Conservation (phyloP, 2,113 vertebrate species). For the Hydropotes inermis region DNA sequence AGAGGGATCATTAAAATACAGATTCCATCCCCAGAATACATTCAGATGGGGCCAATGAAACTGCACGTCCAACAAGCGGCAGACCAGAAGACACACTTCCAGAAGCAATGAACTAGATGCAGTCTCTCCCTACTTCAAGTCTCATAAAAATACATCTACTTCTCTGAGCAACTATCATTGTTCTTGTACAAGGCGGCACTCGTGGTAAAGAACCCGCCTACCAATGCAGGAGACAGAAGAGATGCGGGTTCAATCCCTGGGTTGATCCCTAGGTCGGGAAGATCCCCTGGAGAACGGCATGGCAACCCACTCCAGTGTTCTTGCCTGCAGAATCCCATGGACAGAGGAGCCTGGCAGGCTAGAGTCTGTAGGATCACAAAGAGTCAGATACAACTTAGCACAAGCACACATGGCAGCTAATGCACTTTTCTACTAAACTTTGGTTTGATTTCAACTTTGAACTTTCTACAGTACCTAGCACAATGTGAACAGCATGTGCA, state of each 20-base stretch:
- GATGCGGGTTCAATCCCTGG: accelerated
- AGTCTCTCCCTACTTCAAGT: not conserved
- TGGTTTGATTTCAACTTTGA: not conserved
- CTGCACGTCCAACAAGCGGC: not conserved
- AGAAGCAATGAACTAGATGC: not conserved
- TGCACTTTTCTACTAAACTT: not conserved
- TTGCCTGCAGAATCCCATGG: not conserved
- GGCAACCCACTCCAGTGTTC: not conserved
- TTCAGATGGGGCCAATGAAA: not conserved
- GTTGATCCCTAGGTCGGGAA: not conserved
- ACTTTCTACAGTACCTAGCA: not conserved
- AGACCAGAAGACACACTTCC: not conserved
- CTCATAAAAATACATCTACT: not conserved
- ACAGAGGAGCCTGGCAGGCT: not conserved
- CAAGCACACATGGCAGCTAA: accelerated
- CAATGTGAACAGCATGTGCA: not conserved
- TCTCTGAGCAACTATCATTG: not conserved
- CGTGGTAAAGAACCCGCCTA: not conserved
- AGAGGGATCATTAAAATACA: not conserved
- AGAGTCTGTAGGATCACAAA: not conserved
- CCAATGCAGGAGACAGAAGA: not conserved
- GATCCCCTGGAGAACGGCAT: not conserved
- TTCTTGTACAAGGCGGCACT: not conserved
- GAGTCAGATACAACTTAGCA: not conserved
- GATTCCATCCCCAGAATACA: accelerated